Percentiles rank a stretch among this genome's conserved stretches.
These are phyloP conservation scores for Altica lythri DNA, from an alignment of 2,888 invertebrate species.

Conservation along the genomic window DNA sequence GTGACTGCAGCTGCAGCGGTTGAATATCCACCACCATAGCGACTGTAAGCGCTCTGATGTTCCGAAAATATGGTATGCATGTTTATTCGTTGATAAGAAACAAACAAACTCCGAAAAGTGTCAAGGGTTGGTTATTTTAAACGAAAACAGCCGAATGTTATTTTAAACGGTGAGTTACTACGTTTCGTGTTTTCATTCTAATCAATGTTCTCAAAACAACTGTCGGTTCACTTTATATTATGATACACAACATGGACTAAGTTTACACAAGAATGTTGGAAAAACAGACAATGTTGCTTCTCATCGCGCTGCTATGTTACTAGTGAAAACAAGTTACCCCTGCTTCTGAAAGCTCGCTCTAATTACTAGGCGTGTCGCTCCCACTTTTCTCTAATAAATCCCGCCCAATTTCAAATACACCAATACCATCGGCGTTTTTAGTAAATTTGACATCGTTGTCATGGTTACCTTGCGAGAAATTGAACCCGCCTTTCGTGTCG, in stretches of 20 bases:
- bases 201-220: too few species aligned
- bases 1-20: slow-evolving; percentile 63
- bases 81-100: slow-evolving; percentile 52
- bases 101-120: slow-evolving; percentile 47
- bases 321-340: slow-evolving; percentile 58
- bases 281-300: slow-evolving; percentile 62
- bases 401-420: not conserved
- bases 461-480: not conserved
- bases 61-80: slow-evolving; percentile 94
- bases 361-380: slow-evolving; percentile 5
- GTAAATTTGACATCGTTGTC: not conserved
- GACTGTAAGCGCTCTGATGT: slow-evolving; percentile 65
- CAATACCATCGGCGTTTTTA: not conserved
- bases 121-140: slow-evolving; percentile 46
- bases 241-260: slow-evolving; percentile 81
- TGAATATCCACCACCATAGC: slow-evolving; percentile 69
- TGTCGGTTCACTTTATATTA: slow-evolving; percentile 73
- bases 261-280: slow-evolving; percentile 76
- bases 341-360: not conserved
- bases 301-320: slow-evolving; percentile 59
- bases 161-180: slow-evolving; percentile 65
- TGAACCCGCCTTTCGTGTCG: not conserved
- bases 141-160: slow-evolving; percentile 53
- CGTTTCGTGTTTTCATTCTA: slow-evolving; percentile 67
- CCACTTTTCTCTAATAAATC: not conserved